Conservation (phyloP, 1,140 invertebrate species). For the Odontomachus brunneus region DNA sequence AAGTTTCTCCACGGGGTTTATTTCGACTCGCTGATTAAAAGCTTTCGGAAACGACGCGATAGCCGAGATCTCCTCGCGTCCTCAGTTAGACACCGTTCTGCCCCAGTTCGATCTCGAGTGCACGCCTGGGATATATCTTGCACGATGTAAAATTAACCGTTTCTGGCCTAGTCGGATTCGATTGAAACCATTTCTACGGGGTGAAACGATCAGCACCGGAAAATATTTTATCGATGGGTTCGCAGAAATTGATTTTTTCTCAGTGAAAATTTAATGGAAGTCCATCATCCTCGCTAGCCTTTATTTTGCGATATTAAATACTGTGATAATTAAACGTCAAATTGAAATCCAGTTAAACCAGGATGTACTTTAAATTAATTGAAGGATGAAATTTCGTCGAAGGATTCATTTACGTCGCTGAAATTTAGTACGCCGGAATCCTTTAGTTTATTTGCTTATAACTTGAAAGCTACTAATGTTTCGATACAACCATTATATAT, state of each 20-base stretch:
- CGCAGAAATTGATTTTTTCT: background rate
- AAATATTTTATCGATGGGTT: slow-evolving; percentile 5
- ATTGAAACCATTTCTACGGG: background rate
- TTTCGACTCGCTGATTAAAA: slow-evolving; percentile 35
- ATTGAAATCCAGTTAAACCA: slow-evolving; percentile 1
- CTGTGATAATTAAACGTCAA: background rate
- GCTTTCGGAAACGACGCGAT: slow-evolving; percentile 13
- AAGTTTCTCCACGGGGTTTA: slow-evolving; percentile 23
- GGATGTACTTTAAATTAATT: slow-evolving; percentile 18
- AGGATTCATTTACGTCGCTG: background rate
- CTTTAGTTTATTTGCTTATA: background rate
- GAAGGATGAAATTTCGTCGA: background rate
- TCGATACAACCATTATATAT: too few relatives aligned
- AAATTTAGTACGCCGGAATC: background rate
- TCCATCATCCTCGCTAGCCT: background rate
- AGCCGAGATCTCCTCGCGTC: background rate
- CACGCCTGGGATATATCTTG: background rate
- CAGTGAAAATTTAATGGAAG: slow-evolving; percentile 11
- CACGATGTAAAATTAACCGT: slow-evolving; percentile 26
- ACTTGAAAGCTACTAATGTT: background rate
- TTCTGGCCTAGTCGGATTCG: background rate
- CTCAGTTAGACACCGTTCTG: background rate
- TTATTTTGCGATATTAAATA: background rate
- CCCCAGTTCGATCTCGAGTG: background rate
- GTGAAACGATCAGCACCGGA: background rate